Conservation (phyloP, 2,797 vertebrate genomes). For the Hozukius guyotensis region DNA sequence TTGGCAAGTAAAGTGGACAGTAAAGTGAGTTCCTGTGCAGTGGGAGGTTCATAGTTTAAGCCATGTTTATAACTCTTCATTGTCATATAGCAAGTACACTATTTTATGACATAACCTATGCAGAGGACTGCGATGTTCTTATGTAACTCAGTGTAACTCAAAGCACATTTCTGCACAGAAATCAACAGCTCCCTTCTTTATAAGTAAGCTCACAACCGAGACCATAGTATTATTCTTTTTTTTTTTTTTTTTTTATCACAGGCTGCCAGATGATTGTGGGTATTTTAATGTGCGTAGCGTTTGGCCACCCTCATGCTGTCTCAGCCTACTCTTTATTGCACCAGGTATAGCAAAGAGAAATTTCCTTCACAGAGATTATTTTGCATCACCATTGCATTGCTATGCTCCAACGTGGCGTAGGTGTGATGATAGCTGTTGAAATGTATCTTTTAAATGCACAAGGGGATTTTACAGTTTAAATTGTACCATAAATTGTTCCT, state of each 20-base stretch:
- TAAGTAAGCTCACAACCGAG: constrained; percentile 6
- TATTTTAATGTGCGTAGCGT: constrained; percentile 37
- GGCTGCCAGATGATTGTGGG: constrained; percentile 41
- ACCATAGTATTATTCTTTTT: not conserved
- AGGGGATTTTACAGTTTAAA: constrained; percentile 54
- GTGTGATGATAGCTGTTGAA: constrained; percentile 45
- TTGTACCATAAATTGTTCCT: constrained; percentile 25
- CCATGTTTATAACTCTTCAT: not conserved
- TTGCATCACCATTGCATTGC: constrained; percentile 46
- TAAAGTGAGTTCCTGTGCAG: not conserved
- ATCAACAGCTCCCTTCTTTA: constrained; percentile 9
- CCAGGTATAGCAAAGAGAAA: constrained; percentile 27
- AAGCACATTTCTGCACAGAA: constrained; percentile 6
- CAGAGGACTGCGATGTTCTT: constrained; percentile 5
- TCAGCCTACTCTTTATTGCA: constrained; percentile 55
- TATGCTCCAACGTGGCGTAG: constrained; percentile 27
- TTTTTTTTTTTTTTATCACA: constrained; percentile 18
- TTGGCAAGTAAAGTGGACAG: too few relatives aligned
- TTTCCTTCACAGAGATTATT: constrained; percentile 45
- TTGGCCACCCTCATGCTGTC: constrained; percentile 43
- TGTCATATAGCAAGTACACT: not conserved
- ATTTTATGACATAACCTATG: not conserved
- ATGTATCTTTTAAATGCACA: constrained; percentile 43
- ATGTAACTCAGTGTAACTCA: constrained; percentile 8
- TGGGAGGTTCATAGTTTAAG: not conserved